Conservation (phyloP, 2,797 vertebrate species). For the Acanthiza pusilla region DNA sequence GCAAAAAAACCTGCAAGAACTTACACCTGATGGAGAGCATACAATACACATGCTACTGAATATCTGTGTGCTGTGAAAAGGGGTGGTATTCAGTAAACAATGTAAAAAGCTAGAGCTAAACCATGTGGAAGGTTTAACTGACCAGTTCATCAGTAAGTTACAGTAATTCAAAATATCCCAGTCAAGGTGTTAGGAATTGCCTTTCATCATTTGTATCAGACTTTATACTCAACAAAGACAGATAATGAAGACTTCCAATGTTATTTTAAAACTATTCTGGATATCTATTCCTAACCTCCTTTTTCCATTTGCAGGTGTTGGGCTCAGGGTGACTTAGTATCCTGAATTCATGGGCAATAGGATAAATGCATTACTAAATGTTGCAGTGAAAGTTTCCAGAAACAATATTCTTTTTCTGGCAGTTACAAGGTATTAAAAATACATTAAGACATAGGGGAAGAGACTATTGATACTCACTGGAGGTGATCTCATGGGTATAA, state of each 20-base stretch:
- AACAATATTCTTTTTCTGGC: constrained; percentile 46
- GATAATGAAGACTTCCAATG: neutral
- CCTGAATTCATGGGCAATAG: neutral
- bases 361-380: constrained; percentile 18
- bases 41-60: neutral
- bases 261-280: neutral
- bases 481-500: constrained; percentile 36
- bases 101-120: neutral
- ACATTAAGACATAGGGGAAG: constrained; percentile 21
- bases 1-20: neutral
- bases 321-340: neutral
- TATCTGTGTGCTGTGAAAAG: neutral
- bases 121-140: neutral
- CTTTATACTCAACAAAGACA: neutral
- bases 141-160: neutral
- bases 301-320: neutral
- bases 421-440: constrained; percentile 56
- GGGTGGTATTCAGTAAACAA: neutral
- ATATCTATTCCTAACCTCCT: neutral
- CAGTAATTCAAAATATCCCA: neutral
- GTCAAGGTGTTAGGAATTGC: neutral
- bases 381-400: constrained; percentile 47
- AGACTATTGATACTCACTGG: constrained; percentile 35
- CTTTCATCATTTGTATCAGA: neutral
- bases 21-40: neutral